Evolutionary conservation across 2,113 vertebrate species (phyloP).

Genomic region (Illadopsis cleaveri): DNA sequence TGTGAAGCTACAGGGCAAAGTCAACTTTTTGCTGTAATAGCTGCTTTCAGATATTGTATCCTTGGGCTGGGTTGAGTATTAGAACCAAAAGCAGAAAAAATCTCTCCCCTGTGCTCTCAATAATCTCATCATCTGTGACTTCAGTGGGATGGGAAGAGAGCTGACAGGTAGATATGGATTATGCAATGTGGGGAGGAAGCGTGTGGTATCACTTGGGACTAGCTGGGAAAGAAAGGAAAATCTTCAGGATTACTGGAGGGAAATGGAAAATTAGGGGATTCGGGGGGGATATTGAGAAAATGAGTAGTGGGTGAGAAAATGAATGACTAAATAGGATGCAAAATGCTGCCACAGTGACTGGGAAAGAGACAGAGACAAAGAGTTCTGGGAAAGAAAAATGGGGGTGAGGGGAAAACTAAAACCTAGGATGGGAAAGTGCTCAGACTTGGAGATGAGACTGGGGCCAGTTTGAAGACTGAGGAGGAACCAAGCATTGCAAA

Average conservation of each 20-base stretch:
- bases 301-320: neutral
- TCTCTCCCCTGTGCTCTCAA: neutral
- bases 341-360: neutral
- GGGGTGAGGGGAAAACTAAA: neutral
- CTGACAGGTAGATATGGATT: neutral
- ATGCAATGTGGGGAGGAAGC: neutral
- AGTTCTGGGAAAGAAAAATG: neutral
- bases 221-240: neutral
- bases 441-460: neutral
- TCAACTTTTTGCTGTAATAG: neutral
- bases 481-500: neutral
- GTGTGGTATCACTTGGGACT: neutral
- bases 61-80: neutral
- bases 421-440: neutral
- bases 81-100: neutral
- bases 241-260: neutral
- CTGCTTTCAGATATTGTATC: neutral
- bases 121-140: neutral
- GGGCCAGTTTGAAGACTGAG: neutral
- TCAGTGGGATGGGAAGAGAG: neutral
- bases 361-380: neutral
- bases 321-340: neutral
- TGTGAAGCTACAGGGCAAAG: neutral
- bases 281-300: neutral
- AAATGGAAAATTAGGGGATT: neutral